Evolutionary conservation across 2,797 vertebrate genomes (phyloP).

Genomic region (Darevskia nairensis): DNA sequence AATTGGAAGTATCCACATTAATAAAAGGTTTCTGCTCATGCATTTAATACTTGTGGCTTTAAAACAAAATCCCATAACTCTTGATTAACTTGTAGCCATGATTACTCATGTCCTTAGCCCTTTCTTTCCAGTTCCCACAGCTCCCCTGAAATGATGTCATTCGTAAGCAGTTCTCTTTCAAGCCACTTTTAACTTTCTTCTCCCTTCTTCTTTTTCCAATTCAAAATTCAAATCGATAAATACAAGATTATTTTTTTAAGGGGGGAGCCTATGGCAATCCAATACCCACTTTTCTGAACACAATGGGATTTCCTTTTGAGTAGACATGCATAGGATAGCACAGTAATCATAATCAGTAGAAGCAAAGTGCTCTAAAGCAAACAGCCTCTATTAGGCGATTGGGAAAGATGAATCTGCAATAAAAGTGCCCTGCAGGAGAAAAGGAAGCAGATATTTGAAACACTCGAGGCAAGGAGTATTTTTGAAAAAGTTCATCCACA

Average conservation of each 20-base stretch:
- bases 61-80: conserved; percentile 28
- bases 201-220: neutral
- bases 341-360: neutral
- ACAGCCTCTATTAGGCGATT: neutral
- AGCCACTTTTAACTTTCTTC: neutral
- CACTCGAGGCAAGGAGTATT: too few relatives aligned
- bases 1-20: conserved; percentile 20
- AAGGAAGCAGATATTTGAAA: neutral
- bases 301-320: too few relatives aligned
- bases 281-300: too few relatives aligned
- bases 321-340: too few relatives aligned
- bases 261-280: too few relatives aligned
- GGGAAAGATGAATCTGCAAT: neutral
- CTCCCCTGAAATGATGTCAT: neutral
- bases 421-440: neutral
- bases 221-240: neutral
- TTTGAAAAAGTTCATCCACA: neutral
- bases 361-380: neutral
- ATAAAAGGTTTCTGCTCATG: conserved; percentile 27
- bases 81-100: conserved; percentile 24
- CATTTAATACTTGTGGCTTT: conserved; percentile 11
- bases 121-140: neutral
- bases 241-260: neutral
- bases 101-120: conserved; percentile 12
- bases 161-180: neutral